These are phyloP conservation scores for Eonycteris spelaea DNA, from an alignment of 2,113 vertebrate genomes.

Conservation along the genomic window DNA sequence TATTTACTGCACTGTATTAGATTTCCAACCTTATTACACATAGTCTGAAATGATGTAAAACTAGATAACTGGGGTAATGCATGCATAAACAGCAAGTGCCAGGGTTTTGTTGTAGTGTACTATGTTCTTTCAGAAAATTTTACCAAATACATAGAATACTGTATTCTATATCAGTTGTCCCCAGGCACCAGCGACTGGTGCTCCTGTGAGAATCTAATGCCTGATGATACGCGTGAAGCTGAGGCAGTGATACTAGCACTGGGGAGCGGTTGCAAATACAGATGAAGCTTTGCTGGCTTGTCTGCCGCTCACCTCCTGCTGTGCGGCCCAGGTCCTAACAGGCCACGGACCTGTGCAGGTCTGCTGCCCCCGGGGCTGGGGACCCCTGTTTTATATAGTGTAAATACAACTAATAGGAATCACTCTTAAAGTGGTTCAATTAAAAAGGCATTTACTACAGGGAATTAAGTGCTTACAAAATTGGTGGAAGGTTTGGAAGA, in stretches of 20 bases:
- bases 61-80: not conserved
- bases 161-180: no score
- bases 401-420: not conserved
- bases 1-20: not conserved
- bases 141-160: not conserved
- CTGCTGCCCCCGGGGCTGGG: no score
- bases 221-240: no score
- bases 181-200: no score
- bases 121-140: not conserved
- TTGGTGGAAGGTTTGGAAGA: not conserved
- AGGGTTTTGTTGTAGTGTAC: not conserved
- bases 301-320: no score
- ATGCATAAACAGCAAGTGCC: not conserved
- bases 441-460: not conserved
- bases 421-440: not conserved
- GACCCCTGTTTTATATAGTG: not conserved
- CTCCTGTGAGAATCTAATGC: no score
- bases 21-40: not conserved
- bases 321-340: no score
- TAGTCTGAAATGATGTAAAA: not conserved
- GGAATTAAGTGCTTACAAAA: not conserved
- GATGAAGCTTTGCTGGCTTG: no score
- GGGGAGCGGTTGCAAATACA: no score
- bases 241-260: no score
- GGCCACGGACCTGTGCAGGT: no score